Conservation (phyloP, 2,888 invertebrate genomes). For the Serrognathus titanus region DNA sequence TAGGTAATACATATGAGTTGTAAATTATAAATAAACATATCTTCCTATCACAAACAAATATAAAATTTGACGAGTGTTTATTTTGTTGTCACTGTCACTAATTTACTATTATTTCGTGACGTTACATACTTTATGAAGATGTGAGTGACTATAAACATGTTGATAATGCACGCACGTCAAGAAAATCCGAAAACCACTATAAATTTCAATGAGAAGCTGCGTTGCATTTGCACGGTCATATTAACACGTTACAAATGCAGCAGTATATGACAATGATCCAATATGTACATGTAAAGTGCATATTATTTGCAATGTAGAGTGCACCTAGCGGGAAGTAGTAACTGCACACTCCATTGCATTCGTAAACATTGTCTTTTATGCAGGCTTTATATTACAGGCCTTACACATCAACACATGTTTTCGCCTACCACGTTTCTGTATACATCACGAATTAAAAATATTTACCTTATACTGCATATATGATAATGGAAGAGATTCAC, state of each 20-base stretch:
- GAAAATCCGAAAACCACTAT: too few species aligned
- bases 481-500: too few species aligned
- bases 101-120: too few species aligned
- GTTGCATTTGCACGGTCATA: neutral
- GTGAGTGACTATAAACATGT: too few species aligned
- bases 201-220: too few species aligned
- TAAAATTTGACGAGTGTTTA: too few species aligned
- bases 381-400: slow-evolving; percentile 9
- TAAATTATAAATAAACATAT: too few species aligned
- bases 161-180: too few species aligned
- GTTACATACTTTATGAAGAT: too few species aligned
- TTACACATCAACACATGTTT: slow-evolving; percentile 2
- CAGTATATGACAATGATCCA: slow-evolving; percentile 12
- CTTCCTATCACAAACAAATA: too few species aligned
- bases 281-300: slow-evolving; percentile 18
- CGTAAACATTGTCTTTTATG: slow-evolving; percentile 15
- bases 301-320: slow-evolving; percentile 3
- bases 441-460: neutral
- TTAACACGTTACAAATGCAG: slow-evolving; percentile 18
- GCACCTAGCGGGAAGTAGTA: neutral
- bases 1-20: too few species aligned
- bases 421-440: slow-evolving; percentile 1
- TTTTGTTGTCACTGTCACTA: too few species aligned
- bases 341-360: slow-evolving; percentile 3
- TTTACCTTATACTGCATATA: neutral